Evolutionary conservation across 2,888 invertebrate species (phyloP), one percentile per base, ranked within the genome.

Genomic region (Linhomoeus sp.): DNA sequence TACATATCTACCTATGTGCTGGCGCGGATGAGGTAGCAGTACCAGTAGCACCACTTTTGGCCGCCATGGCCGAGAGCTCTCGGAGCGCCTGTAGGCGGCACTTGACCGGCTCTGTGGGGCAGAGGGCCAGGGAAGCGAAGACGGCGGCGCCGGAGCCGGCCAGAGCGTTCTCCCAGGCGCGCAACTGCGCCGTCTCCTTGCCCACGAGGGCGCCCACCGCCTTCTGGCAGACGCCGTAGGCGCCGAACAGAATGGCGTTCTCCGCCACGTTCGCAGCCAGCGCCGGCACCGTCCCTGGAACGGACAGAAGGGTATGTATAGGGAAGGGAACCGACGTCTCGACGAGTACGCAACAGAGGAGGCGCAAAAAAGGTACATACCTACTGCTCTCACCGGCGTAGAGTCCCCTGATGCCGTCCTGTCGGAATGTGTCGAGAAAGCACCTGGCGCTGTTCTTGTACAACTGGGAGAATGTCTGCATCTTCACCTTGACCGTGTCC

Each of bases 401-500:
- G 2, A 77, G 66, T 26, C 72, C 72, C 23, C 64, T 52, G 33
- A 92, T 67, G 2, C 94, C 94, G 67, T 97, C 92, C 56, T 77
- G 77, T 53, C 69, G 73, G 52, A 86, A 75, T 0, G 94, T 97
- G 63, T 78, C 73, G 50, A 75, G 69, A 57, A 90, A 77, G 67
- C 97, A 99, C 58, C 81, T 71, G 43, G 77, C 70, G 78, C 88
- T 87, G 56, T 79, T 81, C 53, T 74, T 76, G 66, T 97, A 94
- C 41, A 86, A 64, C 15, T 76, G 71, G 0, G 94, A 94, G 65
- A 90, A 97, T 39, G 94, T 86, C 70, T 99, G 97, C 80, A 97
- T 83, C 71, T 97, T 99, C 25, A 97, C 97, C 75, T 97, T 97
- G 1, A 97, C 81, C 9, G 94, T 99, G 65, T 99, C 97, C 56